phyloP scores from a whole-genome alignment of 2,797 vertebrate genomes.

The Lepilemur ruficaudatus region DNA sequence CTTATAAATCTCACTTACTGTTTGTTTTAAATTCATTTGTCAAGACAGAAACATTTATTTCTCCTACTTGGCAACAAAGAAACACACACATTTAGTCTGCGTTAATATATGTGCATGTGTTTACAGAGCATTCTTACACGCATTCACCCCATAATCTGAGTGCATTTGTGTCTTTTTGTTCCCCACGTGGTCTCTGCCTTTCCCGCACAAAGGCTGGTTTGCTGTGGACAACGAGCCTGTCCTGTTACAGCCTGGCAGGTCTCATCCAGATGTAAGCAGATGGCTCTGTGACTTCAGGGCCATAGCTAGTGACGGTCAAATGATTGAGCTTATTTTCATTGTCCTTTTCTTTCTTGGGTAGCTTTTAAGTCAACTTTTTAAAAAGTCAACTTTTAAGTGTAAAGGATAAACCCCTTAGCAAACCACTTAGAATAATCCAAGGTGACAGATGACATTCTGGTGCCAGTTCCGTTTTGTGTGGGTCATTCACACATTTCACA shows the following conservation, averaged over 20 bases:
- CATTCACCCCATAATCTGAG: not conserved
- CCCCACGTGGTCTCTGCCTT: not conserved
- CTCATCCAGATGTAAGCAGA: not conserved
- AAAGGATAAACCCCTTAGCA: not conserved
- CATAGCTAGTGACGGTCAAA: not conserved
- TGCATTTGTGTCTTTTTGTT: not conserved
- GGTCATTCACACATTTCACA: not conserved
- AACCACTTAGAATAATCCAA: not conserved
- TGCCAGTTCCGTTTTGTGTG: not conserved
- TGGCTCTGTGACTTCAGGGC: not conserved
- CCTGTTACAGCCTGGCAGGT: not conserved
- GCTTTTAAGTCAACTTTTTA: not conserved
- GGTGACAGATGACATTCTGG: not conserved
- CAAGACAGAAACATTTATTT: conserved; percentile 61
- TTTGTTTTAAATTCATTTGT: conserved; percentile 61
- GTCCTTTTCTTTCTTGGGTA: not conserved
- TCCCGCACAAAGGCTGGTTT: not conserved
- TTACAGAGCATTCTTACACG: accelerated
- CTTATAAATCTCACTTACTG: conserved; percentile 49
- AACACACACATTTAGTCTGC: conserved; percentile 38
- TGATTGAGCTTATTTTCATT: not conserved
- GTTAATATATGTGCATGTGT: not conserved
- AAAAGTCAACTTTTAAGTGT: not conserved
- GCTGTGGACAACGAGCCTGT: not conserved
- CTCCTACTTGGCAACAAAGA: conserved; percentile 58